phyloP scores from a whole-genome alignment of 1,140 invertebrate species.

The Meloidogyne exigua region DNA sequence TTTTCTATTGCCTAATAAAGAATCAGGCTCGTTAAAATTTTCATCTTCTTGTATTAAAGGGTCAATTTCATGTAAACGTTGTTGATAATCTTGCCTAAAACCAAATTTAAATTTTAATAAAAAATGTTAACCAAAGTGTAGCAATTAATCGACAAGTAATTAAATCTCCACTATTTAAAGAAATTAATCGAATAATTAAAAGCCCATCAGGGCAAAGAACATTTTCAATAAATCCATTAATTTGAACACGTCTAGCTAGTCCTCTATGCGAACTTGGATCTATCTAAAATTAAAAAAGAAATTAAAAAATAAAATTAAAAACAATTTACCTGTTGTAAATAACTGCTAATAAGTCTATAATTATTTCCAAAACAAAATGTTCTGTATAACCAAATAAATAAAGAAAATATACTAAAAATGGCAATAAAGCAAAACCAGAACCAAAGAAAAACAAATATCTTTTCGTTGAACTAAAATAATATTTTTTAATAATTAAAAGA shows the following conservation, averaged over 20 bases:
- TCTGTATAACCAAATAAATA: conserved; percentile 44
- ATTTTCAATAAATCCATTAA: conserved; percentile 48
- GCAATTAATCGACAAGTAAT: conserved; percentile 53
- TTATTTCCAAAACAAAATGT: conserved; percentile 31
- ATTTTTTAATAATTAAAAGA: neutral
- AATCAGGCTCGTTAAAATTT: conserved; percentile 33
- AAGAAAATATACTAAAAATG: conserved; percentile 40
- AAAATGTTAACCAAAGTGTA: conserved; percentile 39
- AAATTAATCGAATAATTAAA: conserved; percentile 60
- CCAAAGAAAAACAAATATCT: conserved; percentile 64
- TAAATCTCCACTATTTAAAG: conserved; percentile 52
- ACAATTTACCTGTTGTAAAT: conserved; percentile 38
- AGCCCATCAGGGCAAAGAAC: conserved; percentile 64
- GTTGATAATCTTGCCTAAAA: neutral
- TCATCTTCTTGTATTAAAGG: neutral
- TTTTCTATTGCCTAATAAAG: conserved; percentile 23
- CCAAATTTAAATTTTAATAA: neutral
- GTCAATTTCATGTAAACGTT: neutral
- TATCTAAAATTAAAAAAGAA: conserved; percentile 29
- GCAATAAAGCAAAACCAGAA: conserved; percentile 60
- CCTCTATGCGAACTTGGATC: conserved; percentile 44
- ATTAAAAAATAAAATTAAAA: neutral
- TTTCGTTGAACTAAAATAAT: conserved; percentile 64
- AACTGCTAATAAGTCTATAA: conserved; percentile 43
- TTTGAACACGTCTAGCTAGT: conserved; percentile 36